phyloP scores from a whole-genome alignment of 2,113 vertebrate species.

The Lathamus discolor region DNA sequence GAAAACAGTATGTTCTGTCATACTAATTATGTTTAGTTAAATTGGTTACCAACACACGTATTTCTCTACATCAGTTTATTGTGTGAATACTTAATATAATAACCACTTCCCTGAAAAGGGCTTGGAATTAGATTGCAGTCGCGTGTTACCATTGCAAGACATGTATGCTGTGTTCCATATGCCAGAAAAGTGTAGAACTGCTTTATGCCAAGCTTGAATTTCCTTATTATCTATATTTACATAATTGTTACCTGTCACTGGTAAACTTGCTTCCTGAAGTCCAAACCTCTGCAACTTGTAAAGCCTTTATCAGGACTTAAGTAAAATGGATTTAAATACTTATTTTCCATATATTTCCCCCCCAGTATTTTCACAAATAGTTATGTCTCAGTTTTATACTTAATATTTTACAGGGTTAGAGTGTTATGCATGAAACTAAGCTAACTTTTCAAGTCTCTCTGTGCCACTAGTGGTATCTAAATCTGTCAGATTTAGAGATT shows the following conservation, averaged over 20 bases:
- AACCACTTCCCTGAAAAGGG: neutral
- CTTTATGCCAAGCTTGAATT: neutral
- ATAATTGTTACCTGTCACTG: neutral
- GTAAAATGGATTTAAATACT: neutral
- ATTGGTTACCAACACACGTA: neutral
- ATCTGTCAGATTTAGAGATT: neutral
- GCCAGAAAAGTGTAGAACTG: neutral
- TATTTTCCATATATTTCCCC: neutral
- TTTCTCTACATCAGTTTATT: neutral
- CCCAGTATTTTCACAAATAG: neutral
- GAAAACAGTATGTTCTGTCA: neutral
- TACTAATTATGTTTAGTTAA: neutral
- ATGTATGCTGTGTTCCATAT: neutral
- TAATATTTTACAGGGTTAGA: neutral
- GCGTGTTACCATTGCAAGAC: neutral
- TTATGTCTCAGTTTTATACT: neutral
- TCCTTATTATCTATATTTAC: neutral
- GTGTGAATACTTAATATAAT: neutral
- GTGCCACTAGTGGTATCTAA: neutral
- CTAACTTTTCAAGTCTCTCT: neutral
- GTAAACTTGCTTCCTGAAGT: neutral
- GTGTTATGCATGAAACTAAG: neutral
- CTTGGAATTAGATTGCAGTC: neutral
- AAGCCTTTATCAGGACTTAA: neutral
- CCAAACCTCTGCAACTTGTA: neutral